Conservation (phyloP, 64 coral and sea anemone genomes). For the Catalaphyllia jardinei region DNA sequence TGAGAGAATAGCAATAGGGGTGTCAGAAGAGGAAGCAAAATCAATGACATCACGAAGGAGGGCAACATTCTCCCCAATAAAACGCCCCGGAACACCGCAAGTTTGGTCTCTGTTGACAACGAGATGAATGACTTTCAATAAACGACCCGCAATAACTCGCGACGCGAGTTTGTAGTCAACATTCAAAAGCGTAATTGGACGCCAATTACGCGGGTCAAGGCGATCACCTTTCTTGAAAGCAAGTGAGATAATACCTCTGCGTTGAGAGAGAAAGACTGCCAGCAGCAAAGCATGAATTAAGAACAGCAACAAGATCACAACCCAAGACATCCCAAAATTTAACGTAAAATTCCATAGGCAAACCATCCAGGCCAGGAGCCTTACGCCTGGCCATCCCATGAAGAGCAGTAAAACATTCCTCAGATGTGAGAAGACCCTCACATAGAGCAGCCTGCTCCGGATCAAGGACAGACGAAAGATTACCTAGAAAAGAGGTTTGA, state of each 20-base stretch:
- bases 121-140: background rate
- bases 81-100: constrained; percentile 15
- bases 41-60: constrained; percentile 22
- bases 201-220: background rate
- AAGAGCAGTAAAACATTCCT: no score
- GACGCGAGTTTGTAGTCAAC: constrained; percentile 27
- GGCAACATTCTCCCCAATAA: constrained; percentile 27
- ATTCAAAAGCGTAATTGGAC: background rate
- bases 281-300: no score
- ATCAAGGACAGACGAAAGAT: background rate
- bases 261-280: no score
- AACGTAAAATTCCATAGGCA: no score
- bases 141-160: background rate
- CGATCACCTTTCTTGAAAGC: no score
- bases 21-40: background rate
- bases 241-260: no score
- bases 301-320: no score
- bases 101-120: constrained; percentile 23
- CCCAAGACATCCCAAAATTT: no score
- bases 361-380: no score
- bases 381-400: no score
- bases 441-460: background rate
- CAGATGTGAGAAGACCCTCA: background rate
- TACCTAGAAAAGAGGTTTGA: background rate
- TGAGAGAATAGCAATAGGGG: constrained; percentile 1